Conservation (phyloP, 2,888 invertebrate genomes). For the Listrodromus nycthemerus region DNA sequence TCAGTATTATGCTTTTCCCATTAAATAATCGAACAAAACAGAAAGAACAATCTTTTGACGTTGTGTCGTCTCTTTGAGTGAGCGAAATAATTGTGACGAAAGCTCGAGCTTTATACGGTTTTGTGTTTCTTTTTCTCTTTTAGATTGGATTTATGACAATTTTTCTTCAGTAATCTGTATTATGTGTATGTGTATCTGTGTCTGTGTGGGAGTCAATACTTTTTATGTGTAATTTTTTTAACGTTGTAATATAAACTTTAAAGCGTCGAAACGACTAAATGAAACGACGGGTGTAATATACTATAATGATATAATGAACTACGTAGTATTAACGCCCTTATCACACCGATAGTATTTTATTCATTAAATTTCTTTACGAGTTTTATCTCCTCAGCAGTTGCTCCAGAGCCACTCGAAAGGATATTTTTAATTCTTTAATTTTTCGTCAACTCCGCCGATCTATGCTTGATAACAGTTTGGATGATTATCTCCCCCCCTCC, state of each 20-base stretch:
- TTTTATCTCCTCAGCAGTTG: conserved; percentile 16
- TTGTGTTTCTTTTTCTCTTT: conserved; percentile 19
- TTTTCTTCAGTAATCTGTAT: conserved; percentile 5
- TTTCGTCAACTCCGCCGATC: conserved; percentile 13
- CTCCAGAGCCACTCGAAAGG: conserved; percentile 4
- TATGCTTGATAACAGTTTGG: conserved; percentile 5
- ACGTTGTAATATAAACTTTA: conserved; percentile 54
- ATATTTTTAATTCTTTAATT: background rate
- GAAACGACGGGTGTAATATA: conserved; percentile 41
- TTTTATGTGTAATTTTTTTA: conserved; percentile 29
- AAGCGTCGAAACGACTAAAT: conserved; percentile 52
- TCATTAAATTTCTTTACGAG: conserved; percentile 22
- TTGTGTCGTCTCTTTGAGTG: conserved; percentile 10
- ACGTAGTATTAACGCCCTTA: conserved; percentile 50
- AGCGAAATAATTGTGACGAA: conserved; percentile 42
- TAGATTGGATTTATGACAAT: conserved; percentile 44
- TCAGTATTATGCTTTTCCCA: conserved; percentile 40
- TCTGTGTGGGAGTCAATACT: background rate
- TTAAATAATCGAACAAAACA: conserved; percentile 19
- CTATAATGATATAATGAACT: conserved; percentile 44
- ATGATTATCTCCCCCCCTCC: background rate
- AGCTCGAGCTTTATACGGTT: conserved; percentile 53
- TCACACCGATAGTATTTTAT: conserved; percentile 57
- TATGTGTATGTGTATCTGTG: background rate
- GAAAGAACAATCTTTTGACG: conserved; percentile 31